Evolutionary conservation across 2,113 vertebrate species (phyloP).

Genomic region (Varanus komodoensis): DNA sequence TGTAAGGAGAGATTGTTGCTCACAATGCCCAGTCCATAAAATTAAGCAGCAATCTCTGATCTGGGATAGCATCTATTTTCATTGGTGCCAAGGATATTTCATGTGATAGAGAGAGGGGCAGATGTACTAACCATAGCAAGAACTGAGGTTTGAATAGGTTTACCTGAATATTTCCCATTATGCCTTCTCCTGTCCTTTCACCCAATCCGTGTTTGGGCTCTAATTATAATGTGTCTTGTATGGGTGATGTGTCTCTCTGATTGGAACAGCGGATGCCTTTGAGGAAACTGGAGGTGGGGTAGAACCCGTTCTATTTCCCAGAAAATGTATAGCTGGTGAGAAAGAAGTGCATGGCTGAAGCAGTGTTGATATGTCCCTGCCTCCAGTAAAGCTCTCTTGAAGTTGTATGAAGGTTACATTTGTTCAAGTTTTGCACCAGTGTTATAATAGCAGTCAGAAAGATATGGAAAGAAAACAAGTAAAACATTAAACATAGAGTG

Average conservation of each 20-base stretch:
- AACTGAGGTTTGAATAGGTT: background rate
- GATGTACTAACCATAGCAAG: background rate
- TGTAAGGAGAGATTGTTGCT: background rate
- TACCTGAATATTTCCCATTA: background rate
- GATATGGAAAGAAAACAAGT: background rate
- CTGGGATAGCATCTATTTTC: background rate
- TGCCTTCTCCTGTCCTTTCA: background rate
- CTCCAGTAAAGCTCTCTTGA: background rate
- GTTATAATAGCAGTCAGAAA: constrained; percentile 15
- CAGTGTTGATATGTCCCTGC: background rate
- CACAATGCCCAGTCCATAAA: background rate
- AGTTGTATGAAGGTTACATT: constrained; percentile 43
- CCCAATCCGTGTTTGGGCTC: background rate
- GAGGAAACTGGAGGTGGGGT: no score
- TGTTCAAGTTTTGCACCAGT: constrained; percentile 31
- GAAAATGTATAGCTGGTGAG: background rate
- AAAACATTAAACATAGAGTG: constrained; percentile 15
- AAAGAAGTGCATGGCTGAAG: background rate
- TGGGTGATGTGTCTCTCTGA: background rate
- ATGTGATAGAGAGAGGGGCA: background rate
- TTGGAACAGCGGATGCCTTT: background rate
- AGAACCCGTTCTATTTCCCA: background rate
- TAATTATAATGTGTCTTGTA: background rate
- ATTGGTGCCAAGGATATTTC: background rate
- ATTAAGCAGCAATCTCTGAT: background rate